Base-by-base conservation (phyloP, 2,888 invertebrate genomes). In the Erebia palarica region DNA sequence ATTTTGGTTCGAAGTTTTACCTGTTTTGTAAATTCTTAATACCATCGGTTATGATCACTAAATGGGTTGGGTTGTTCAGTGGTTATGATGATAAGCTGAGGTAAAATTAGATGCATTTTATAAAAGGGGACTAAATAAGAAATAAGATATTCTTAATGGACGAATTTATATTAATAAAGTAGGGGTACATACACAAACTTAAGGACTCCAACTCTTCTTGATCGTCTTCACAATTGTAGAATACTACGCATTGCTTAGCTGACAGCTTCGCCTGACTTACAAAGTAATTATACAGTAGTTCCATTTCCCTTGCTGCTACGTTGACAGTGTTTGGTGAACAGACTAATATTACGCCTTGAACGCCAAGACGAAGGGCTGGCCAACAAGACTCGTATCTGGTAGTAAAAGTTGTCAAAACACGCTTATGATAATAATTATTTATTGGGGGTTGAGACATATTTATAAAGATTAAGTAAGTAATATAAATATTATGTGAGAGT, bases 361-460 rank as follows among this genome's bases (percentile, higher is more conserved):
- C 93, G 75, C 95, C 95, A 75, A 94, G 89, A 60, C 96, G 94
- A 73, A 97, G 94, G 1, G 96, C 96, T 47, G 97, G 96, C 97
- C 97, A 97, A 80, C 96, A 96, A 10, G 94, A 93, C 82, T 96
- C 95, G 87, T 95, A 96, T 81, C 96, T 97, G 58, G 1, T 14
- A 44, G n/a, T 21, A 61, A 55, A 27, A 44, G 5, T 14, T 42
- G 36, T 65, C 42, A 18, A 49, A 47, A 27, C 27, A 27, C 27
- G 4, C 27, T 27, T 27, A 0, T 3, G 4, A 27, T 27, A 1
- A 3, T 27, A 27, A 27, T 27, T 27, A 27, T 27, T 27, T 36
- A 36, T 36, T 36, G 36, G 36, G 36, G 5, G 36, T 36, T 36
- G 36, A 36, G 36, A 36, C 7, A 36, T 36, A 36, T 5, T 36